phyloP scores from a whole-genome alignment of 2,797 vertebrate species.

The Pithecia hirsuta region DNA sequence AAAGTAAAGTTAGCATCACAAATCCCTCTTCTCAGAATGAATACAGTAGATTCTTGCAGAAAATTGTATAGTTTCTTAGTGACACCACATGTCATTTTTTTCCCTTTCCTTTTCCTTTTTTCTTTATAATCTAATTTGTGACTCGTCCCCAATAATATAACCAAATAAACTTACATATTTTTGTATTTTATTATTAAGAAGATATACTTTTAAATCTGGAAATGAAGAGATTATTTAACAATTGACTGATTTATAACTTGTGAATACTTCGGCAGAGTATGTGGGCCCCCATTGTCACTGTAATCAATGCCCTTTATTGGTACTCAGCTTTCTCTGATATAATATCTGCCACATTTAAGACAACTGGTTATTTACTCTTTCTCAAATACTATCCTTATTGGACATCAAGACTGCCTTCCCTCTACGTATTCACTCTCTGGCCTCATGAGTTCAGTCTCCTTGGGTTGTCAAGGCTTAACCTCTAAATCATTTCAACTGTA shows the following conservation, averaged over 20 bases:
- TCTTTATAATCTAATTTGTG: background rate
- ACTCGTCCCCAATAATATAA: background rate
- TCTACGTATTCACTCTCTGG: background rate
- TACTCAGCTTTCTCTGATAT: background rate
- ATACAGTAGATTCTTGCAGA: background rate
- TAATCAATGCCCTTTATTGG: background rate
- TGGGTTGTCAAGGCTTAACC: background rate
- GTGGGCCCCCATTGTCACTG: background rate
- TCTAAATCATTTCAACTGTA: background rate
- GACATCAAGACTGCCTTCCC: background rate
- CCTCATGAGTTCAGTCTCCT: background rate
- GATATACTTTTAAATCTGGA: background rate
- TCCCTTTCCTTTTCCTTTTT: background rate
- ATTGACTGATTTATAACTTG: background rate
- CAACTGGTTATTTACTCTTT: background rate
- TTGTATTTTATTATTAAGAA: background rate
- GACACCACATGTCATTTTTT: background rate
- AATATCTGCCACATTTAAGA: background rate
- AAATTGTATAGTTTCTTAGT: background rate
- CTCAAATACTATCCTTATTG: background rate
- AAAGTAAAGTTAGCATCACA: background rate
- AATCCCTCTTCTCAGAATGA: background rate
- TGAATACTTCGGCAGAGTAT: background rate
- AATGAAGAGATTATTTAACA: background rate
- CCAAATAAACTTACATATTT: background rate